A percentile compares a stretch with the other conserved stretches of the same genome.
Conservation (phyloP, 2,888 invertebrate genomes). For the Drosophila merina region DNA sequence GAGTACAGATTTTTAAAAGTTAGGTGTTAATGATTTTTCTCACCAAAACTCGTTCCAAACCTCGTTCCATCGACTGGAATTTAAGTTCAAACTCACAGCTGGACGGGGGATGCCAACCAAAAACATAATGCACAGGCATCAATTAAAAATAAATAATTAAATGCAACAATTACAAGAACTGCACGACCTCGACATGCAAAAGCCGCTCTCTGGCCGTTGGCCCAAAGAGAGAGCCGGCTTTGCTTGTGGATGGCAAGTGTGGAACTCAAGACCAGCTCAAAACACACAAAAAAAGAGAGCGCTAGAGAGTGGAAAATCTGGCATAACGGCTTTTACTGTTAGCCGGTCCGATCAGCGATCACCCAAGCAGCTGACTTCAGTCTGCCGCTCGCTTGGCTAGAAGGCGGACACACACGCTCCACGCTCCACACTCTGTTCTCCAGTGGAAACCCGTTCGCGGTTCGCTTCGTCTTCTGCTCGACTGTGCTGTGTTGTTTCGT, state of each 20-base stretch:
- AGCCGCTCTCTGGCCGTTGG: slow-evolving; percentile 59
- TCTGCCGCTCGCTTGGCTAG: slow-evolving; percentile 81
- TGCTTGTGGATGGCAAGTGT: slow-evolving; percentile 18
- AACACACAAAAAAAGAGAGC: not conserved
- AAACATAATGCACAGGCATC: slow-evolving; percentile 54
- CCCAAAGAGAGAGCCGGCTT: slow-evolving; percentile 41
- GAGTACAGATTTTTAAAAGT: no score
- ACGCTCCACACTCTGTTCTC: not conserved
- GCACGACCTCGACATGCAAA: slow-evolving; percentile 80
- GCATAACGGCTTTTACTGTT: slow-evolving; percentile 76
- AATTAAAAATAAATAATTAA: slow-evolving; percentile 73
- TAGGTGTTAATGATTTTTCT: slow-evolving; percentile 3
- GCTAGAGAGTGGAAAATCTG: slow-evolving; percentile 14
- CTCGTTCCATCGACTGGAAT: slow-evolving; percentile 35
- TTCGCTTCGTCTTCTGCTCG: slow-evolving; percentile 9
- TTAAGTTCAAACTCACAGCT: slow-evolving; percentile 73
- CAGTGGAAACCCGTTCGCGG: slow-evolving; percentile 50
- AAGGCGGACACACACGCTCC: slow-evolving; percentile 72
- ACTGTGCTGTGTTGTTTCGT: slow-evolving; percentile 59
- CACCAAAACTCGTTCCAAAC: slow-evolving; percentile 19
- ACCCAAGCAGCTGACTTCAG: slow-evolving; percentile 74
- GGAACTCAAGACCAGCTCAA: slow-evolving; percentile 13
- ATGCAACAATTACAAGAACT: slow-evolving; percentile 61
- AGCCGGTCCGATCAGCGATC: slow-evolving; percentile 50
- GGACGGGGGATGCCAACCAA: slow-evolving; percentile 52